phyloP scores from a whole-genome alignment of 2,113 vertebrate genomes.

The Eretmochelys imbricata region DNA sequence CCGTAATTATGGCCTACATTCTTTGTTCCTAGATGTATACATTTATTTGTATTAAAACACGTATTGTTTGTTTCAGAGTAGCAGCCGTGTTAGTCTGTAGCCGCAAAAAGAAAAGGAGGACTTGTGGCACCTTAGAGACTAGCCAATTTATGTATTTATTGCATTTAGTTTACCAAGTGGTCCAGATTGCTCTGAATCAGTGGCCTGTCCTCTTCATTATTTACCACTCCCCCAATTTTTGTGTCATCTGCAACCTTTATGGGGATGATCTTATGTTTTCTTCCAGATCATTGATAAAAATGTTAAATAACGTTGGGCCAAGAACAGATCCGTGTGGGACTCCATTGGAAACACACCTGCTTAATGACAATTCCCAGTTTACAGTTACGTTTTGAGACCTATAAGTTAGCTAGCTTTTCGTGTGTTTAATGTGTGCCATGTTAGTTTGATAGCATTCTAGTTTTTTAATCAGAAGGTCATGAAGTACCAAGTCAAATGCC shows the following conservation, averaged over 20 bases:
- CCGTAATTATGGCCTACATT: neutral
- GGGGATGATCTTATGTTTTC: neutral
- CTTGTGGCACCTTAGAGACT: no score
- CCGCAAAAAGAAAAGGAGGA: no score
- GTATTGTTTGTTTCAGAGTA: neutral
- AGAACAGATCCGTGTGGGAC: no score
- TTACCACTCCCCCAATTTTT: neutral
- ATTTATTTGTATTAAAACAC: neutral
- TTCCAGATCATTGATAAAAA: neutral
- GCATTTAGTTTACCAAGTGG: neutral
- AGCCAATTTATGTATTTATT: no score
- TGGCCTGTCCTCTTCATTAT: neutral
- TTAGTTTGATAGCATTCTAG: neutral
- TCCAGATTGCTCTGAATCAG: neutral
- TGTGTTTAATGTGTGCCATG: neutral
- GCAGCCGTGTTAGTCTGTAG: no score
- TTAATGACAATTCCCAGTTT: no score
- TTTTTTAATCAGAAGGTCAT: neutral
- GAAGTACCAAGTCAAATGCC: neutral
- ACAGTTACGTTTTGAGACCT: no score
- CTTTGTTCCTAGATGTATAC: neutral
- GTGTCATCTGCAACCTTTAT: neutral
- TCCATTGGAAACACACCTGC: no score
- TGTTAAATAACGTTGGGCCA: neutral
- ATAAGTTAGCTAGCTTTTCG: neutral